Conservation (phyloP, 2,113 vertebrate species). For the Bubalus kerabau region DNA sequence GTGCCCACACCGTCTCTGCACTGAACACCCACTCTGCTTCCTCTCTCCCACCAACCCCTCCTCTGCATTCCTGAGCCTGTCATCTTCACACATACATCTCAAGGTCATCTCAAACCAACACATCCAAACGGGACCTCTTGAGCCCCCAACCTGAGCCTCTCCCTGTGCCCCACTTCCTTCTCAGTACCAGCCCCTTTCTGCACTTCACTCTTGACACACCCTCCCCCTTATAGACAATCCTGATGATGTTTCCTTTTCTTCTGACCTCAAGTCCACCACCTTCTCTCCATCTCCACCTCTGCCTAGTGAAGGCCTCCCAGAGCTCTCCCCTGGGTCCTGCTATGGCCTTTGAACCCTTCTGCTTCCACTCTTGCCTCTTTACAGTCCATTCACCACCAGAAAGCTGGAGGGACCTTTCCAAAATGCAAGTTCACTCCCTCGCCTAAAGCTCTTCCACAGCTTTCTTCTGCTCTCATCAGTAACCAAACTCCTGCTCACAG, state of each 20-base stretch:
- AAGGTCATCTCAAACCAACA: neutral
- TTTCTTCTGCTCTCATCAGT: neutral
- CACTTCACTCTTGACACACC: neutral
- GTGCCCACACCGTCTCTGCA: neutral
- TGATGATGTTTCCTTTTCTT: neutral
- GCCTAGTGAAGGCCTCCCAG: no score
- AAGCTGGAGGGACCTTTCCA: neutral
- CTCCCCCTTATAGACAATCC: neutral
- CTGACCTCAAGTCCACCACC: neutral
- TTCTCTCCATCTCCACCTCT: neutral
- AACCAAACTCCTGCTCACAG: neutral
- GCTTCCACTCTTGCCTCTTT: neutral
- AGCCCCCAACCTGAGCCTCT: neutral
- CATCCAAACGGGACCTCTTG: neutral
- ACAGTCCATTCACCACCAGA: neutral
- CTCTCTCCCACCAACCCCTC: neutral
- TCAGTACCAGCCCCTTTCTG: neutral
- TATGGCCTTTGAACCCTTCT: neutral
- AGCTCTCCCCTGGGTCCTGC: neutral
- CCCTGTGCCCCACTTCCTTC: neutral
- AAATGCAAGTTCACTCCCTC: neutral
- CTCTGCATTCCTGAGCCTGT: neutral
- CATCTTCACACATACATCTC: neutral
- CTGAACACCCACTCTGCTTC: neutral
- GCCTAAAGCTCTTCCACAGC: neutral